These are phyloP conservation scores for Perca flavescens DNA, from an alignment of 2,113 vertebrate genomes.

Conservation along the genomic window DNA sequence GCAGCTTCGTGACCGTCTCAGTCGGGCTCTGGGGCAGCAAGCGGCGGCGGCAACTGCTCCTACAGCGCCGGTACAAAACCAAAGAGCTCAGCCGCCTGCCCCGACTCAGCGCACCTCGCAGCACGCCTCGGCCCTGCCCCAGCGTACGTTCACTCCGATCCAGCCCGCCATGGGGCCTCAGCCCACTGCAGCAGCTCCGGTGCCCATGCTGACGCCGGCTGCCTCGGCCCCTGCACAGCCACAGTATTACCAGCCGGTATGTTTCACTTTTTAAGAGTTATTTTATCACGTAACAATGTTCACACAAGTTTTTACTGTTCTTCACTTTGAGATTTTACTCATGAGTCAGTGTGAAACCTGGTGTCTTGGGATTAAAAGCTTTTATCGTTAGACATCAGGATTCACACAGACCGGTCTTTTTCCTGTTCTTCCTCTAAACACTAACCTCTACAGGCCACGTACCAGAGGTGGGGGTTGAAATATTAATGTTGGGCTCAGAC, in stretches of 20 bases:
- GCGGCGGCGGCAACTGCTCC: neutral
- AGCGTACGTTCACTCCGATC: slow-evolving; percentile 69
- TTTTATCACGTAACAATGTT: neutral
- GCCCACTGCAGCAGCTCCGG: slow-evolving; percentile 36
- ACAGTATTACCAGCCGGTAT: slow-evolving; percentile 84
- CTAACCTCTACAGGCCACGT: neutral
- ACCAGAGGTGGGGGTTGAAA: neutral
- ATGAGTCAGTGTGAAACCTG: neutral
- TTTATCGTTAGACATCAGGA: neutral
- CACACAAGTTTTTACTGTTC: neutral
- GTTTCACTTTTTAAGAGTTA: neutral
- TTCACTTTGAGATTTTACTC: neutral
- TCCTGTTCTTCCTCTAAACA: neutral
- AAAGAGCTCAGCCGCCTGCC: slow-evolving; percentile 63
- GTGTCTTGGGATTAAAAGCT: neutral
- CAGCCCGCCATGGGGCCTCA: slow-evolving; percentile 63
- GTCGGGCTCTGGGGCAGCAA: slow-evolving; percentile 89
- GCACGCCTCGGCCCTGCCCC: slow-evolving; percentile 58
- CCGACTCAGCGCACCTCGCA: slow-evolving; percentile 53
- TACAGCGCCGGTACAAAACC: slow-evolving; percentile 50
- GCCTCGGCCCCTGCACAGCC: slow-evolving; percentile 50
- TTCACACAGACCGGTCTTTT: neutral
- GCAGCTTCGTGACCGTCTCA: slow-evolving; percentile 91
- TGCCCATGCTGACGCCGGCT: slow-evolving; percentile 36
- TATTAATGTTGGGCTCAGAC: neutral